Base-by-base conservation (phyloP, 2,888 invertebrate species). In the Danaus chrysippus region DNA sequence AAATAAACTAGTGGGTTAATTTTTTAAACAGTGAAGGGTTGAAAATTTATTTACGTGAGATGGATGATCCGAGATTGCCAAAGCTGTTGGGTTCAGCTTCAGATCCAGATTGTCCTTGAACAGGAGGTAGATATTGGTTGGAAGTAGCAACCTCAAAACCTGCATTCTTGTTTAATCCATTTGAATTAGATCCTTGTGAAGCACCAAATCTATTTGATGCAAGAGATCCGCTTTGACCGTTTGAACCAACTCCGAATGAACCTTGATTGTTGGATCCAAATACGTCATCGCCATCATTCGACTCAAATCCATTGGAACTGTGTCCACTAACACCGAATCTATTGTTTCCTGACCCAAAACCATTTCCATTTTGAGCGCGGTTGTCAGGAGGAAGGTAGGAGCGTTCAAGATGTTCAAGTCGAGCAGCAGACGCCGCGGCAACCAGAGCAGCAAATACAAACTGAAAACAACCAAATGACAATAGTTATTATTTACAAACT, bases 91-190 rank as follows among this genome's bases (percentile, higher is more conserved):
- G 23, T 34, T 57, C 58, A 10, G 63, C 42, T 23, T 64, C 65
- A 42, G 73, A 70, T 58, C 73, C 71, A 54, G 77, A 77, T 57
- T 82, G 71, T 67, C 81, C 84, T 2, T 82, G 83, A 66, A 83
- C 65, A 67, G 90, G 90, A 23, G 90, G 87, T 42, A 91, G 73
- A 72, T 91, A 91, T 64, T 88, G 87, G 76, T 86, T 89, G 55
- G 82, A 82, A 17, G 83, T 80, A 41, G 84, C 84, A n/a, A 77
- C 79, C 17, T 71, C 71, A 66, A 80, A 78, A 10, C 74, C 68
- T 1, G 64, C 64, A 63, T 66, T 61, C 55, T 12, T 59, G n/a
- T 3, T 17, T 17, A 49, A 49, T 49, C 49, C 49, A 17, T 49
- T 49, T 49, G 9, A 63, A 61, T 12, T 54, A 42, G 3, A 59